Evolutionary conservation across 2,888 invertebrate genomes (phyloP).

Genomic region (Odontomyia ornata): DNA sequence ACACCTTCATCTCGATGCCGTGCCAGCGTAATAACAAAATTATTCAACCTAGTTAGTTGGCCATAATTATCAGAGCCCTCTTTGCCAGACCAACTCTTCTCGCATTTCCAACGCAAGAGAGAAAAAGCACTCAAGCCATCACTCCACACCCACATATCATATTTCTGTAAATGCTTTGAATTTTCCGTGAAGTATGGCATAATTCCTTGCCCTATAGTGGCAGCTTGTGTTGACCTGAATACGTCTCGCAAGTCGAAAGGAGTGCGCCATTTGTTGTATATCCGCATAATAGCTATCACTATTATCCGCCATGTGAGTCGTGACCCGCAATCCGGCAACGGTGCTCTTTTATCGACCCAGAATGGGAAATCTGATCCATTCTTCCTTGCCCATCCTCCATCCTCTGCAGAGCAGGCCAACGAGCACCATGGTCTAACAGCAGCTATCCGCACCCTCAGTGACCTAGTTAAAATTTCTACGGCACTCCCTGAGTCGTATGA

Average conservation of each 20-base stretch:
- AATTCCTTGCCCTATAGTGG: neutral
- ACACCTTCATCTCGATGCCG: no score
- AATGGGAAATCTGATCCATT: neutral
- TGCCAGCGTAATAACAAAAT: no score
- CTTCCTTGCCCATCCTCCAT: neutral
- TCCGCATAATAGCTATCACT: conserved; percentile 38
- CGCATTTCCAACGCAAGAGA: neutral
- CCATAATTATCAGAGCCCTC: neutral
- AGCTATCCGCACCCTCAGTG: conserved; percentile 15
- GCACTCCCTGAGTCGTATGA: conserved; percentile 9
- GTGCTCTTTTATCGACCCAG: conserved; percentile 39
- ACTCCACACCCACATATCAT: conserved; percentile 21
- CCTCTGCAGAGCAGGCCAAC: neutral
- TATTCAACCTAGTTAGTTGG: no score
- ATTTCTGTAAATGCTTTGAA: conserved; percentile 26
- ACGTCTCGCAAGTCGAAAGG: neutral
- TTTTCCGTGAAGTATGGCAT: conserved; percentile 25
- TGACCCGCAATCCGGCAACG: conserved; percentile 39
- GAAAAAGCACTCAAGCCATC: neutral
- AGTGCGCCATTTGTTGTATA: neutral
- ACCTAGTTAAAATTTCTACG: conserved; percentile 28
- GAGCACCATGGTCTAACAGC: neutral
- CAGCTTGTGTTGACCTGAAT: conserved; percentile 38
- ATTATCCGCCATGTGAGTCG: conserved; percentile 14
- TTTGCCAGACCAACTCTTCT: neutral